phyloP scores from a whole-genome alignment of 2,888 invertebrate genomes.

The Meteorus cinctellus region DNA sequence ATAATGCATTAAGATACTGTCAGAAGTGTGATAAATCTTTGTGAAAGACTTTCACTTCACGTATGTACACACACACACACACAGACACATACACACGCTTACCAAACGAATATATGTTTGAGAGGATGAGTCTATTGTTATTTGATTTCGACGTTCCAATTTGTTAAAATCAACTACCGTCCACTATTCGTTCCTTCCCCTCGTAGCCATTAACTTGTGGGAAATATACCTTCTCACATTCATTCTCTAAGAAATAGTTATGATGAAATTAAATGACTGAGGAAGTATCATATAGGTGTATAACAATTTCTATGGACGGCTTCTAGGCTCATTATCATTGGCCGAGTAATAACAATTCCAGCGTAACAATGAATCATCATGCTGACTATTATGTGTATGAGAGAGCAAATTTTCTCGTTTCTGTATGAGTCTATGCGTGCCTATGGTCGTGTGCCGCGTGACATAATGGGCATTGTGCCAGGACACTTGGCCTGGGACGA shows the following conservation, averaged over 20 bases:
- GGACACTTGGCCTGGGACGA: constrained; percentile 18
- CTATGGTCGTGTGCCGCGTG: background rate
- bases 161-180: no score
- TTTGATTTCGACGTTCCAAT: no score
- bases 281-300: background rate
- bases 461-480: constrained; percentile 45
- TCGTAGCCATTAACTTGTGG: background rate
- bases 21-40: no score
- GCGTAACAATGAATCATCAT: constrained; percentile 59
- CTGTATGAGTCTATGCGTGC: background rate
- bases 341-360: constrained; percentile 57
- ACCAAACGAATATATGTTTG: no score
- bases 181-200: background rate
- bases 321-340: constrained; percentile 43
- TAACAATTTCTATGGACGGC: background rate
- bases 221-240: background rate
- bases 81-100: no score
- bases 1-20: no score
- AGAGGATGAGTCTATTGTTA: no score
- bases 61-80: no score
- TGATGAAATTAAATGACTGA: background rate
- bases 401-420: background rate
- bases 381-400: background rate
- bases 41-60: no score
- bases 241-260: background rate